Evolutionary conservation across 2,797 vertebrate genomes (phyloP), one percentile per base, ranked within the genome.

Genomic region (Coregonus suidteri): DNA sequence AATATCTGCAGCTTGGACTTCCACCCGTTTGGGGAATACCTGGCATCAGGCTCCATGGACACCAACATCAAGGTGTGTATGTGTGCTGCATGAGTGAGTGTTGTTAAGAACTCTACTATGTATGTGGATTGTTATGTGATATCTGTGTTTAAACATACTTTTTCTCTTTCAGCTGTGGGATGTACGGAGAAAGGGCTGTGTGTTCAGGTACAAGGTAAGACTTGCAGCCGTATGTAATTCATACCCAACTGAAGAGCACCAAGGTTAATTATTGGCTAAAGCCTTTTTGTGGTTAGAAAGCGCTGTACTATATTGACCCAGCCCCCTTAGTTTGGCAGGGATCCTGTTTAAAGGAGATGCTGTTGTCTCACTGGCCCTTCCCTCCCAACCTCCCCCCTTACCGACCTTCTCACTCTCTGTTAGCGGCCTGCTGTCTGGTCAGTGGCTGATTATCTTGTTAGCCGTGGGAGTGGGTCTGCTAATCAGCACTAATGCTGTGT

Each of bases 41-140:
- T 99, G 37, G 98, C 96, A 13, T 99, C 97, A 0, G 96, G 97
- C 20, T 98, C 97, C 54, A 91, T 96, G 93, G 98, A 99, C 91
- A 98, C 97, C 1, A 97, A 96, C 82, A 97, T 99, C 82, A 99
- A 99, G 96, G 98, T 98, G 77, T 85, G 82, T 59, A 20, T 72
- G 54, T 74, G 14, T 2, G 35, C 6, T 64, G 59, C 56, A 0
- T 72, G 4, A 30, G 20, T 20, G 51, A 34, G 15, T 64, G 7
- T 1, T 73, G 47, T 73, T 20, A 15, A 35, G 16, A n/a, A 6
- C 54, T 16, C 18, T n/a, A 59, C 54, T 59, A 20, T 59, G 56
- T 5, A 64, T 64, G 59, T 64, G 18, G 5, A 11, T 64, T n/a
- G 5, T n/a, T 20, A 9, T n/a, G 62, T 64, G 18, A 64, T 64